Evolutionary conservation across 2,113 vertebrate species (phyloP), one percentile per base, ranked within the genome.

Genomic region (Eleginops maclovinus): DNA sequence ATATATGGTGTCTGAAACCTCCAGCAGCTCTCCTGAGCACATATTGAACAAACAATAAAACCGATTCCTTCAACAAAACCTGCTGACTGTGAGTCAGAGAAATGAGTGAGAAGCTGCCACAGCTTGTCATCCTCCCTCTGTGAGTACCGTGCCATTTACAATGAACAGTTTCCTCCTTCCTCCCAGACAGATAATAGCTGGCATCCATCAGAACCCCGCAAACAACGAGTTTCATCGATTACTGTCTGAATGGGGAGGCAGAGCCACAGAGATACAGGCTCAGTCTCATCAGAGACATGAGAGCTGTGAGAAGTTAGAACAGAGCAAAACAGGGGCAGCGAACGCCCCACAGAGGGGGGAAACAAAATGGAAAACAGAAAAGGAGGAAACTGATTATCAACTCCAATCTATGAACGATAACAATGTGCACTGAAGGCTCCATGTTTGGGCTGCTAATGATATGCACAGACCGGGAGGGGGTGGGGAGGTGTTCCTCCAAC

Each of bases 371-470:
- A 77, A 79, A 84, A 62, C 65, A 47, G 61, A 72, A 71, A 7
- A 75, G 75, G 72, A 85, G 72, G 79, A 89, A 90, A 85, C 72
- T 17, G 81, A 87, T 88, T 72, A 89, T 85, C 75, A 83, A 53
- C 78, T 75, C 67, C 68, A 71, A 76, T 88, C 85, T 82, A 28
- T 66, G 69, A 89, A 85, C 74, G 79, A 81, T 9, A 65, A 65
- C 46, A 65, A 31, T 50, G 46, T 79, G 66, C 74, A 51, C 75
- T 53, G 50, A 89, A 59, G 79, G 75, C 78, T 77, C 79, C 70
- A 50, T 62, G 79, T 90, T 91, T 87, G 76, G 72, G 79, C 62
- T 70, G 61, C 50, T 91, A 85, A 91, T 88, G 87, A 86, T 77
- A 89, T 87, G 76, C 83, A 82, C 79, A 85, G 84, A 84, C 75